Evolutionary conservation across 2,113 vertebrate species (phyloP).

Genomic region (Columbina picui): DNA sequence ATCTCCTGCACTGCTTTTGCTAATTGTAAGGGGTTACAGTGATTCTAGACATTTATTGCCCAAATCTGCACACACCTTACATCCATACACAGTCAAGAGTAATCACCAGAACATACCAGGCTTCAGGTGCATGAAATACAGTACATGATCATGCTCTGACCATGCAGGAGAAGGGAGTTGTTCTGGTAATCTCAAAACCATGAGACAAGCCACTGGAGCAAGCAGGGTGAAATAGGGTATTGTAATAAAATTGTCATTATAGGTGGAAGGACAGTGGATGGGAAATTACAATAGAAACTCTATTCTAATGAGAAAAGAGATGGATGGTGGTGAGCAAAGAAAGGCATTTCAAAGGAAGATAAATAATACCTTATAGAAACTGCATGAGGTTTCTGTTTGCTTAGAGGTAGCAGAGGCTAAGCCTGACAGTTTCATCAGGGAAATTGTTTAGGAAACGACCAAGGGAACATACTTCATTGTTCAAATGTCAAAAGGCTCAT

Average conservation of each 20-base stretch:
- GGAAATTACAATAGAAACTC: background rate
- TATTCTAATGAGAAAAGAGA: background rate
- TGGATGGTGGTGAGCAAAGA: background rate
- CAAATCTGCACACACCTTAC: background rate
- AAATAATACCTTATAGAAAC: constrained; percentile 29
- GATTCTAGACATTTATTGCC: background rate
- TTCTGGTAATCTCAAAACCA: background rate
- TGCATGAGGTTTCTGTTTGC: background rate
- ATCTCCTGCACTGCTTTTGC: background rate
- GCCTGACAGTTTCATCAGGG: constrained; percentile 11
- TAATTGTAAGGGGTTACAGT: background rate
- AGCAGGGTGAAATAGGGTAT: background rate
- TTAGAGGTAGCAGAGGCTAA: constrained; percentile 9
- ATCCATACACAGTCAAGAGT: background rate
- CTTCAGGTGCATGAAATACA: background rate
- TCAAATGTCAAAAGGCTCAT: background rate
- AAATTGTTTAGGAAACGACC: constrained; percentile 3
- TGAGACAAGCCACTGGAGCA: background rate
- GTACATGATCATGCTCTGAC: background rate
- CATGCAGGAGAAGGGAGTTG: background rate
- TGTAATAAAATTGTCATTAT: background rate
- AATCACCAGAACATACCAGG: background rate
- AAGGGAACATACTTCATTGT: background rate
- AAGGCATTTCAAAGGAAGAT: background rate
- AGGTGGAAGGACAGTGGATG: background rate